phyloP scores from a whole-genome alignment of 2,797 vertebrate genomes.

The Selene dorsalis region DNA sequence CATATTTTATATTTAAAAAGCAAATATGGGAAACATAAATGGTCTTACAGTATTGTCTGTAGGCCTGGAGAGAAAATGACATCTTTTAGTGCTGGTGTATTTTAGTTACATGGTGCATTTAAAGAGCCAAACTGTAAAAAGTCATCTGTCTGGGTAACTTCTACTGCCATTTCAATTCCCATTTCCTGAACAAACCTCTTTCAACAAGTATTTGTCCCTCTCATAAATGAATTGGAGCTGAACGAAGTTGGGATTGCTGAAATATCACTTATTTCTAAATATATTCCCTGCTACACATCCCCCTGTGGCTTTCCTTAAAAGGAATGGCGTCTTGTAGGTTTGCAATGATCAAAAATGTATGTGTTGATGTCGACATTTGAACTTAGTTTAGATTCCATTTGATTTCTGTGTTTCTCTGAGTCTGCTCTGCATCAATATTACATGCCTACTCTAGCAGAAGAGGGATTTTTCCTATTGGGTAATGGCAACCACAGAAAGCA shows the following conservation, averaged over 20 bases:
- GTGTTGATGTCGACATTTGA: slow-evolving; percentile 80
- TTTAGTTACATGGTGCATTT: slow-evolving; percentile 60
- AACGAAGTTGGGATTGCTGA: slow-evolving; percentile 68
- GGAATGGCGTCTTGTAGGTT: slow-evolving; percentile 67
- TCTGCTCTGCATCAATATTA: slow-evolving; percentile 83
- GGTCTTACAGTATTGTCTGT: neutral
- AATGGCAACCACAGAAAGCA: slow-evolving; percentile 63
- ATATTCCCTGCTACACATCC: slow-evolving; percentile 62
- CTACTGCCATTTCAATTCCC: slow-evolving; percentile 63
- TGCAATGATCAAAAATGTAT: slow-evolving; percentile 81
- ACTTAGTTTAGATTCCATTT: slow-evolving; percentile 80
- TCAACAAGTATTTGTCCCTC: slow-evolving; percentile 76
- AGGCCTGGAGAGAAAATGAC: slow-evolving; percentile 23
- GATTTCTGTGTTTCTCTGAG: slow-evolving; percentile 75
- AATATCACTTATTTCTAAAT: slow-evolving; percentile 82
- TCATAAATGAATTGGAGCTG: slow-evolving; percentile 77
- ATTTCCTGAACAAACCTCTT: slow-evolving; percentile 74
- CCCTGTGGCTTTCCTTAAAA: slow-evolving; percentile 69
- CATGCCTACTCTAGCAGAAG: slow-evolving; percentile 71
- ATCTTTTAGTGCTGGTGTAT: slow-evolving; percentile 61
- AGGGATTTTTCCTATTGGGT: slow-evolving; percentile 61
- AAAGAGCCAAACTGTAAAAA: slow-evolving; percentile 67
- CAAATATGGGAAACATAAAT: neutral
- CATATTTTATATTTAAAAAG: neutral
- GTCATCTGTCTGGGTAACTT: slow-evolving; percentile 59